Evolutionary conservation across 2,888 invertebrate genomes (phyloP).

Genomic region (Azorinus chamasolen): DNA sequence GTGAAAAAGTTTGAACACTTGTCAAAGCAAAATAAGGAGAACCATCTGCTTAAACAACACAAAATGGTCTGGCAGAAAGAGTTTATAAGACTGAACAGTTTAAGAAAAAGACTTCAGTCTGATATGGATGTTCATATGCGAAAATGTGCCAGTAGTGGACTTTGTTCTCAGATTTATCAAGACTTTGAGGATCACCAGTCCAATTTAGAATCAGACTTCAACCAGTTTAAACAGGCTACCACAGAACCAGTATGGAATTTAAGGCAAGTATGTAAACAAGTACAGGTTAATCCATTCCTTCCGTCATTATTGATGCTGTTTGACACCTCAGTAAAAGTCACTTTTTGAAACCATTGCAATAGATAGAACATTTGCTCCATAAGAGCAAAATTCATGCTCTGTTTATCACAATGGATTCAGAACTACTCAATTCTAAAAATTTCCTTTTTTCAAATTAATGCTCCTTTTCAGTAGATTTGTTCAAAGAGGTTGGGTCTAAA

Average conservation of each 20-base stretch:
- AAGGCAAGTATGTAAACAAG: conserved; percentile 64
- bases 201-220: conserved; percentile 75
- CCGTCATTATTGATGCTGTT: neutral
- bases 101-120: conserved; percentile 75
- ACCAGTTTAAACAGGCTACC: conserved; percentile 80
- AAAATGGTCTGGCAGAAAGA: conserved; percentile 84
- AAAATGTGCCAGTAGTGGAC: conserved; percentile 61
- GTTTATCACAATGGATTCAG: too few relatives aligned
- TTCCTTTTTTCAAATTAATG: too few relatives aligned
- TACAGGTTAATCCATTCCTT: too few relatives aligned
- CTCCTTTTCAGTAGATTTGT: too few relatives aligned
- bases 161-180: conserved; percentile 73
- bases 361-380: too few relatives aligned
- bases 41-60: conserved; percentile 83
- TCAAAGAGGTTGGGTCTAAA: too few relatives aligned
- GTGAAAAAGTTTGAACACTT: conserved; percentile 83
- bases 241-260: conserved; percentile 83
- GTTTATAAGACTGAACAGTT: conserved; percentile 78
- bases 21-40: conserved; percentile 82
- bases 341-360: too few relatives aligned
- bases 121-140: conserved; percentile 75
- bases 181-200: conserved; percentile 80
- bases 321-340: too few relatives aligned
- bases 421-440: too few relatives aligned
- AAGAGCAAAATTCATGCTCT: too few relatives aligned